A percentile compares a stretch with the other conserved stretches of the same genome.
These are phyloP conservation scores for Cerastis leucographa DNA, from an alignment of 2,888 invertebrate species.

Conservation along the genomic window DNA sequence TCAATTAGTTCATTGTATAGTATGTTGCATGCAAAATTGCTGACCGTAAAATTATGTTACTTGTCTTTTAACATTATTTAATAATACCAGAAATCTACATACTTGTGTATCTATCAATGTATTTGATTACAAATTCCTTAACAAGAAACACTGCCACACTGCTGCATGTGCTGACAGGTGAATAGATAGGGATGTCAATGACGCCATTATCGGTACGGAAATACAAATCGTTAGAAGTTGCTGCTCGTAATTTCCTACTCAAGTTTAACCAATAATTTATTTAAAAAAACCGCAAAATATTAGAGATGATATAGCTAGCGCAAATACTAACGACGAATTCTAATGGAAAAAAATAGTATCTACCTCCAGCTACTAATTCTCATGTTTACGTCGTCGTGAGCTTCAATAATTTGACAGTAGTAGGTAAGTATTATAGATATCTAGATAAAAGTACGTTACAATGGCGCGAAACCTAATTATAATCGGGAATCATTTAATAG, in stretches of 20 bases:
- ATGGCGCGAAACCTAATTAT: conserved; percentile 18
- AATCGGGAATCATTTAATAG: conserved; percentile 27
- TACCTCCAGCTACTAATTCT: background rate
- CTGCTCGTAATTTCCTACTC: background rate
- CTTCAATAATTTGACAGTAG: background rate
- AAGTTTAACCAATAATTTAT: background rate
- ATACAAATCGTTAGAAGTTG: conserved; percentile 6
- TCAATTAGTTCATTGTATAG: background rate
- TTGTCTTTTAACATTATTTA: background rate
- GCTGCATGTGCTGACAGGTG: conserved; percentile 32
- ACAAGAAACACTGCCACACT: conserved; percentile 12
- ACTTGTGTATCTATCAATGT: conserved; percentile 5
- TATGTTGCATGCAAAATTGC: background rate
- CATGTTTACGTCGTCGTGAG: background rate
- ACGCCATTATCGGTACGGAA: conserved; percentile 41
- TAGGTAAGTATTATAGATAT: background rate
- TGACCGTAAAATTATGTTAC: background rate
- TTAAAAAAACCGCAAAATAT: background rate
- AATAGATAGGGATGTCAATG: conserved; percentile 30
- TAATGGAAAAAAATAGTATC: background rate
- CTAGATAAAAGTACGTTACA: conserved; percentile 7
- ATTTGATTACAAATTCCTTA: conserved; percentile 31
- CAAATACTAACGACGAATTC: background rate
- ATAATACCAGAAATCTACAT: conserved; percentile 3
- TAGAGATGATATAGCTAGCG: background rate